These are phyloP conservation scores for Coenobita brevimanus DNA, from an alignment of 1,140 invertebrate genomes.

Conservation along the genomic window DNA sequence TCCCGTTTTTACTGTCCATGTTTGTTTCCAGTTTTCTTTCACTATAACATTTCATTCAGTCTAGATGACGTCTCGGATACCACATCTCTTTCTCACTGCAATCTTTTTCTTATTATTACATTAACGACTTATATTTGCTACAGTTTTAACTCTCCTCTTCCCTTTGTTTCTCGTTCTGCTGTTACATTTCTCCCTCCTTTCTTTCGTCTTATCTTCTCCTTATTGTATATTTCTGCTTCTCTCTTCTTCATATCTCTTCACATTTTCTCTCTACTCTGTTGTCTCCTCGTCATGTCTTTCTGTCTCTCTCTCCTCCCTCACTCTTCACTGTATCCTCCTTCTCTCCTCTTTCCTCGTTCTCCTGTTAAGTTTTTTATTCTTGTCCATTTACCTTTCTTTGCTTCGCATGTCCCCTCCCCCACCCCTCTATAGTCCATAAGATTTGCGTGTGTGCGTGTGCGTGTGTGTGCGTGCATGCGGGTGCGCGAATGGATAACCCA, in stretches of 20 bases:
- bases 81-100: not conserved
- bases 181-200: too few relatives aligned
- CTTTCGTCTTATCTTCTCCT: too few relatives aligned
- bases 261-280: not conserved
- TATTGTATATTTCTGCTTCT: too few relatives aligned
- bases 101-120: not conserved
- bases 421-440: not conserved
- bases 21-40: not conserved
- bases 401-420: not conserved
- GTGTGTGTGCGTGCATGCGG: slow-evolving; percentile 26
- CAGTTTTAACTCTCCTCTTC: not conserved
- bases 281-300: not conserved
- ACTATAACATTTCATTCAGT: not conserved
- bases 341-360: not conserved
- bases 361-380: not conserved
- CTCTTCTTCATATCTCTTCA: not conserved
- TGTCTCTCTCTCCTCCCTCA: not conserved
- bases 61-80: not conserved
- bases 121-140: not conserved
- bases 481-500: slow-evolving; percentile 19
- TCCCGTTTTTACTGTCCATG: too few relatives aligned
- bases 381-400: not conserved
- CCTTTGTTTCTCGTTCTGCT: not conserved
- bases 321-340: not conserved
- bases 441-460: not conserved